Percentiles rank a stretch among this genome's conserved stretches.
Conservation (phyloP, 2,113 vertebrate species). For the Channa argus region DNA sequence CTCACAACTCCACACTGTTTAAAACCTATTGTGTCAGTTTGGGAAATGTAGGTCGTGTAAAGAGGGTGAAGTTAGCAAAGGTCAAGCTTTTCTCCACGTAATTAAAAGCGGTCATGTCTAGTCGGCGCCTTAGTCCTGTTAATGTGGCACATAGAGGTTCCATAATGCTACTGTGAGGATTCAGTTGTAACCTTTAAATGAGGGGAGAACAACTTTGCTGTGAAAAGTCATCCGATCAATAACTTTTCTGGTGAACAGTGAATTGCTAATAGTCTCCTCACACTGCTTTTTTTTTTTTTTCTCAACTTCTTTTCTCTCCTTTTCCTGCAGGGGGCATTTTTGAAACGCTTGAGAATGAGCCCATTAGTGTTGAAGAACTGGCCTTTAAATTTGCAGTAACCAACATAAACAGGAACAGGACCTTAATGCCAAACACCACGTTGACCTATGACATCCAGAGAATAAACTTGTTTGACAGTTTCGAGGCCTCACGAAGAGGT, state of each 20-base stretch:
- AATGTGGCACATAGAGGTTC: constrained; percentile 2
- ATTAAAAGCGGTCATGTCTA: constrained; percentile 55
- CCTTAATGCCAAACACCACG: constrained; percentile 97
- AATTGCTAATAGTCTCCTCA: not conserved
- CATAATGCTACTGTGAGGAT: constrained; percentile 28
- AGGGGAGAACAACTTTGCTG: not conserved
- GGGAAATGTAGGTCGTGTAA: constrained; percentile 48
- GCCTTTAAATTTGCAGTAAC: constrained; percentile 98
- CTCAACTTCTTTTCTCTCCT: not conserved
- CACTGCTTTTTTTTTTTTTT: no score
- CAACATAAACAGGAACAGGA: constrained; percentile 97
- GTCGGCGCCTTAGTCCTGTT: no score
- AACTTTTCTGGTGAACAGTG: not conserved
- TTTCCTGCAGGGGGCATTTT: constrained; percentile 93
- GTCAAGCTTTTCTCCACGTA: constrained; percentile 50
- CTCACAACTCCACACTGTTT: not conserved
- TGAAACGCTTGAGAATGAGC: constrained; percentile 96
- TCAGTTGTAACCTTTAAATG: constrained; percentile 22
- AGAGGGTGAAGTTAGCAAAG: constrained; percentile 36
- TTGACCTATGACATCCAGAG: constrained; percentile 99
- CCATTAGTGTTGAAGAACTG: constrained; percentile 95
- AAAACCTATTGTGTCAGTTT: constrained; percentile 36
- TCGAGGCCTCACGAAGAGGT: constrained; percentile 98
- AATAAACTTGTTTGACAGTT: constrained; percentile 98
- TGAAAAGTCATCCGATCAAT: not conserved